Base-by-base conservation (phyloP, 2,797 vertebrate genomes). In the Otolemur crassicaudatus region DNA sequence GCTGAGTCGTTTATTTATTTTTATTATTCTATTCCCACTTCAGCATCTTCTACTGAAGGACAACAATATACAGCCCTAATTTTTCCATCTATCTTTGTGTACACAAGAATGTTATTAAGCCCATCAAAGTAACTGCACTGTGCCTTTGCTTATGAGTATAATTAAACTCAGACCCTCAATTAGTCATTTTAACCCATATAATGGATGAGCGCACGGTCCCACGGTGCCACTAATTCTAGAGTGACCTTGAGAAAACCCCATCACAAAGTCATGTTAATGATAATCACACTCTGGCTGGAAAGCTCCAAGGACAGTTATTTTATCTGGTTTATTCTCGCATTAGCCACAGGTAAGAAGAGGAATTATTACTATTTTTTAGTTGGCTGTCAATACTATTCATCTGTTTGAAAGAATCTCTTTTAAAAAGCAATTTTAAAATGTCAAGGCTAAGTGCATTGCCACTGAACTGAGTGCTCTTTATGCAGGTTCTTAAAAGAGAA, bases 21-120 rank as follows among this genome's bases (percentile, higher is more conserved):
- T 83, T 97, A 95, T 98, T 98, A 98, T 97, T 97, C 96, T 92
- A 0, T 97, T 98, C 97, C 89, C 97, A 94, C 92, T 98, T 96
- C 73, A 97, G 90, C 11, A 0, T 98, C 98, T 98, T 97, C 81
- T 98, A 92, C 91, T 97, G 92, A 98, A 98, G 98, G 98, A 98
- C 98, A 97, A 96, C 87, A 97, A 94, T 76, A 82, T 75, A 90
- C 84, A 92, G 12, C 91, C 86, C 97, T 97, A 96, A 89, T 98
- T 96, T 93, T 77, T 87, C 97, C 90, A 97, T 98, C 91, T 67
- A 80, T 97, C 97, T 98, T 95, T 94, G 34, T 82, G 69, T 88
- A 84, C 82, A 80, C 7, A 58, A 80, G 85, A 89, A 97, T 73
- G 65, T 83, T 94, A 96, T 87, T 94, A 92, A 96, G 87, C 84